Base-by-base conservation (phyloP, 2,113 vertebrate genomes). In the Pelvicachromis taeniatus region DNA sequence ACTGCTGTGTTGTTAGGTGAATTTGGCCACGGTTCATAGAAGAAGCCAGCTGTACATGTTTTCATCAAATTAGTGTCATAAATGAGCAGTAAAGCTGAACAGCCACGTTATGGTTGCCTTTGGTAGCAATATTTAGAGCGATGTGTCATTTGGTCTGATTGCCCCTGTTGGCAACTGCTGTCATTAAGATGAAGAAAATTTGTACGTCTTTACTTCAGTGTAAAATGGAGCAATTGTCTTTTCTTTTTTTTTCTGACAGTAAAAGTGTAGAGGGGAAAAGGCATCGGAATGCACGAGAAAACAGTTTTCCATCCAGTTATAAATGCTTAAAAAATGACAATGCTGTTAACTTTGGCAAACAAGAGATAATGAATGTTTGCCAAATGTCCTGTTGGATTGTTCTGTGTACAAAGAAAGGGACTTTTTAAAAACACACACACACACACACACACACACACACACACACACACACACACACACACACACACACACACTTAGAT, bases 81-180 rank as follows among this genome's bases (percentile, higher is more conserved):
- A 88, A 92, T 53, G 70, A 83, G 68, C 81, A 48, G 65, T 55
- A 45, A 81, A 78, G 52, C 58, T 77, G 26, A 68, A 54, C 70
- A n/a, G 59, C 85, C 59, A 65, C 23, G 12, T 85, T 78, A 80
- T 19, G 23, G 63, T 80, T 82, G 61, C 88, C 42, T 40, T 68
- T 13, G 77, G 80, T 86, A 65, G 84, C 82, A 42, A 50, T 56
- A 83, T 90, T 89, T 65, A 77, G 82, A 85, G 58, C 50, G 4
- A 65, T 73, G 81, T 87, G 78, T 87, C 21, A 86, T 86, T 91
- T 86, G 53, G 33, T 89, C 42, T 85, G 75, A 90, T 91, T 82
- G 42, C 35, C 14, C 45, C n/a, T 19, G 26, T 83, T 86, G 59
- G 48, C 42, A 58, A 55, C 80, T 75, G 83, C 78, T 83, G 13